A percentile compares a stretch with the other conserved stretches of the same genome.
Evolutionary conservation across 2,113 vertebrate genomes (phyloP).

Genomic region (Poeciliopsis retropinna): DNA sequence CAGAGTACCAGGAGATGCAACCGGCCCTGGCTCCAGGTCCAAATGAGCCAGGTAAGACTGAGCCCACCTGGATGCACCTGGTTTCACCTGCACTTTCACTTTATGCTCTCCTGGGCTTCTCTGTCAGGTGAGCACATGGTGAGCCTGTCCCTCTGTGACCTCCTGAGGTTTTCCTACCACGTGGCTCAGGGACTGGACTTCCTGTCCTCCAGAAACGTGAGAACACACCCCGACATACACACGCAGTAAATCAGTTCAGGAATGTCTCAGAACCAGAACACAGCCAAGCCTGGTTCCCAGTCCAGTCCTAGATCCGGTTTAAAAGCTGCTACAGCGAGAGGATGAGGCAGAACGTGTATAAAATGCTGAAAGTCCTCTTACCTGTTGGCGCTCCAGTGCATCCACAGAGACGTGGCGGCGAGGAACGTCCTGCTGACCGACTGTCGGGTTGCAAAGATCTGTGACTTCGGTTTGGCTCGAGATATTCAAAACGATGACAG

Average conservation of each 20-base stretch:
- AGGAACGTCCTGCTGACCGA: constrained; percentile 91
- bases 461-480: constrained; percentile 95
- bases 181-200: constrained; percentile 97
- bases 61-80: not conserved
- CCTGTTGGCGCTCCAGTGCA: constrained; percentile 82
- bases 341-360: too few relatives aligned
- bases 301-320: not conserved
- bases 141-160: constrained; percentile 67
- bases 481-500: constrained; percentile 94
- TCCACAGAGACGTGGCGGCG: constrained; percentile 96
- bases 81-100: not conserved
- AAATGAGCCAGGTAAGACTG: constrained; percentile 23
- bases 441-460: constrained; percentile 89
- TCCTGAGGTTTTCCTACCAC: constrained; percentile 92
- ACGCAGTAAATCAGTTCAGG: not conserved
- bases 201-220: constrained; percentile 93
- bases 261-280: not conserved
- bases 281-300: not conserved
- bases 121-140: constrained; percentile 61
- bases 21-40: constrained; percentile 62
- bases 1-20: constrained; percentile 88
- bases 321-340: too few relatives aligned
- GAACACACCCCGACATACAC: constrained; percentile 21
- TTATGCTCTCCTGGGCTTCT: not conserved
- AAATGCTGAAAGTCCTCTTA: not conserved